phyloP scores from a whole-genome alignment of 1,140 invertebrate genomes.

The Chironomus tepperi region DNA sequence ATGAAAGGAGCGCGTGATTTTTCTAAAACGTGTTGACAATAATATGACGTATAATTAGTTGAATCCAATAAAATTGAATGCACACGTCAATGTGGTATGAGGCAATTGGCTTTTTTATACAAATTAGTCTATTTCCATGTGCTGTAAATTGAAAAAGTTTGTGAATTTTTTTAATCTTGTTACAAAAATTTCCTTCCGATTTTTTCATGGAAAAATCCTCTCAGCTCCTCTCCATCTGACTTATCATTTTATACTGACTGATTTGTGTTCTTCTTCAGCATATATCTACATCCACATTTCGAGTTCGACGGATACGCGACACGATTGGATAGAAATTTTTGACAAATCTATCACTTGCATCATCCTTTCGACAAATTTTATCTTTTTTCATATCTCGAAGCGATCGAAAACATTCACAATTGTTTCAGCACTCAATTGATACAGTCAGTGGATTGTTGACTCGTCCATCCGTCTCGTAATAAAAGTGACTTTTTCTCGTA shows the following conservation, averaged over 20 bases:
- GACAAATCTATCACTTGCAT: not conserved
- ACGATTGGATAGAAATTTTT: not conserved
- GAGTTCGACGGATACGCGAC: not conserved
- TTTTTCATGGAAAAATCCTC: not conserved
- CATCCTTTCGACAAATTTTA: not conserved
- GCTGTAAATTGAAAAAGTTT: not conserved
- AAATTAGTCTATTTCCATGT: not conserved
- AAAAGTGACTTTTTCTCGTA: not conserved
- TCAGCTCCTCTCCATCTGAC: not conserved
- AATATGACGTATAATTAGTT: conserved; percentile 8
- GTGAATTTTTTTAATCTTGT: not conserved
- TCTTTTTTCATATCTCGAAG: not conserved
- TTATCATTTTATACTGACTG: not conserved
- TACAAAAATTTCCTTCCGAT: not conserved
- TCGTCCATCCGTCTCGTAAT: not conserved
- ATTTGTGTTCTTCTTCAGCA: not conserved
- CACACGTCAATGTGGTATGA: not conserved
- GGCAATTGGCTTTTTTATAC: not conserved
- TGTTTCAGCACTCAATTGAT: not conserved
- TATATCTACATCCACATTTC: not conserved
- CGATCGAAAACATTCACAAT: not conserved
- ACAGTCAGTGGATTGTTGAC: not conserved
- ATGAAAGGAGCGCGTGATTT: not conserved
- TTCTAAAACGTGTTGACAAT: not conserved
- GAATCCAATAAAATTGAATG: not conserved